These are phyloP conservation scores for Hypocryptadius cinnamomeus DNA, from an alignment of 2,113 vertebrate species.

Conservation along the genomic window DNA sequence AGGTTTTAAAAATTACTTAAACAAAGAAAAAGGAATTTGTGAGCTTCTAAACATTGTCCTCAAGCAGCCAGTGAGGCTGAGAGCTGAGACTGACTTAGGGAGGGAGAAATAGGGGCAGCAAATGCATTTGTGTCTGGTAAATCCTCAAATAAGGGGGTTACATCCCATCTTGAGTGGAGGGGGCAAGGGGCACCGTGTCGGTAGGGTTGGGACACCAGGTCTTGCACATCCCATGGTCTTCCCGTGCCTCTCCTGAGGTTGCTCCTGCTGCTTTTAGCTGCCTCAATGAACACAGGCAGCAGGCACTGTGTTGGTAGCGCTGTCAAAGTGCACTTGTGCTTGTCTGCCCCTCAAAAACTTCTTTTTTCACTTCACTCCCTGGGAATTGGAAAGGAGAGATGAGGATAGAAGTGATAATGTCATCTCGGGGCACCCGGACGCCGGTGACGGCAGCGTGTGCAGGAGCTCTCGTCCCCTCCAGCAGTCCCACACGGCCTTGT, in stretches of 20 bases:
- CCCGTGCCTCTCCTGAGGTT: background rate
- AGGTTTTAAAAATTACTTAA: background rate
- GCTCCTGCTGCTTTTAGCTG: background rate
- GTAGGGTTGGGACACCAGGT: background rate
- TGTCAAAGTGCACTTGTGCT: background rate
- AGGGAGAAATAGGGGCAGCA: background rate
- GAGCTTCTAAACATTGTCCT: background rate
- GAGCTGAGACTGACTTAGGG: background rate
- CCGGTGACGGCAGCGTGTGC: background rate
- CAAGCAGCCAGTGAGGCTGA: background rate
- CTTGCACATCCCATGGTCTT: accelerated
- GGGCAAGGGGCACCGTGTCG: accelerated
- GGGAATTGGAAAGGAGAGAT: background rate
- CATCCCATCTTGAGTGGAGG: background rate
- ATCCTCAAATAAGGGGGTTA: background rate
- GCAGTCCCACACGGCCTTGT: background rate
- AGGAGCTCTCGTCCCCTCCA: background rate
- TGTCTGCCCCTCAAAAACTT: background rate
- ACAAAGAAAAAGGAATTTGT: background rate
- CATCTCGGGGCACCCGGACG: background rate
- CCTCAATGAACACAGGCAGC: background rate
- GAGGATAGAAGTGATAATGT: background rate
- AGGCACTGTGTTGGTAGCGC: accelerated
- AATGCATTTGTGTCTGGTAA: background rate
- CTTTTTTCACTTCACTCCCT: background rate